Percentiles rank a stretch among this genome's conserved stretches.
Conservation (phyloP, 2,797 vertebrate genomes). For the Crenichthys baileyi region DNA sequence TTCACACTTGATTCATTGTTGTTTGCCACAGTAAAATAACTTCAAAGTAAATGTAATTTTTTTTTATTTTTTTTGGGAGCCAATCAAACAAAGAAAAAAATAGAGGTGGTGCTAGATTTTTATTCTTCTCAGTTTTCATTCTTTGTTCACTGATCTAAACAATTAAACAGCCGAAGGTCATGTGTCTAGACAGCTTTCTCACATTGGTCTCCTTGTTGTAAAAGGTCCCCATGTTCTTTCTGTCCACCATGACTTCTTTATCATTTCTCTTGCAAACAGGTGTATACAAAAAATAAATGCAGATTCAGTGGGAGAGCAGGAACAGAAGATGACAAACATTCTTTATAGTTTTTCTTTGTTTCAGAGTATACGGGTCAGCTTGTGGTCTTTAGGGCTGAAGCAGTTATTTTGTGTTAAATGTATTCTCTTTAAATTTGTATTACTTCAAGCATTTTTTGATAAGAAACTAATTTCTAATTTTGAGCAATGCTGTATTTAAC, state of each 20-base stretch:
- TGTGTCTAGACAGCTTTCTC: conserved; percentile 47
- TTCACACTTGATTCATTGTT: background rate
- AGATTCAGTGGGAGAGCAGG: conserved; percentile 2
- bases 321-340: conserved; percentile 6
- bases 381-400: conserved; percentile 7
- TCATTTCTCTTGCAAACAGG: conserved; percentile 18
- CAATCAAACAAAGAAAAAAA: conserved; percentile 11
- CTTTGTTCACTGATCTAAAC: conserved; percentile 14
- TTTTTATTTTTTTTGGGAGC: background rate
- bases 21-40: conserved; percentile 15
- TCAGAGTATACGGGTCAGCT: conserved; percentile 12
- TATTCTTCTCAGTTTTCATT: conserved; percentile 6
- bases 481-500: background rate
- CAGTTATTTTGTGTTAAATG: background rate
- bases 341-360: background rate
- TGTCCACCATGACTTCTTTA: conserved; percentile 19
- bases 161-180: conserved; percentile 30
- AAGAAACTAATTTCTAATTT: background rate
- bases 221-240: conserved; percentile 15
- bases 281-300: background rate
- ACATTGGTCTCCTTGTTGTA: conserved; percentile 9
- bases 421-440: background rate
- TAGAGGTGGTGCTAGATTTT: background rate
- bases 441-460: background rate
- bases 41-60: background rate